phyloP scores from a whole-genome alignment of 2,113 vertebrate genomes.

The Fukomys damarensis region DNA sequence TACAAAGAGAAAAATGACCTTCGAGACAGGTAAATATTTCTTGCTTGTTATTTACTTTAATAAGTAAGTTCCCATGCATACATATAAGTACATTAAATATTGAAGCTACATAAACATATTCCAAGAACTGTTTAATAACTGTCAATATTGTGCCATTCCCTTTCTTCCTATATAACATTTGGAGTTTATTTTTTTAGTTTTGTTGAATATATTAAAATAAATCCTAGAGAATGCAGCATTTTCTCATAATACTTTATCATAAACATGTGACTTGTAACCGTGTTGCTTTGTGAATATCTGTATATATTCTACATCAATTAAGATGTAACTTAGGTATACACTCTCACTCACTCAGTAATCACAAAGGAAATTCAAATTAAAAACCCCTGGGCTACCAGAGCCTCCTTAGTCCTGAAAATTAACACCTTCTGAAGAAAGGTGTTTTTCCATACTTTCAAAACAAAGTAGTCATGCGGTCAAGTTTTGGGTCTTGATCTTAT shows the following conservation, averaged over 20 bases:
- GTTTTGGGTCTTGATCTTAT: neutral
- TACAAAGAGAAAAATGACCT: neutral
- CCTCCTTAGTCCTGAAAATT: neutral
- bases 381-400: neutral
- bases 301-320: neutral
- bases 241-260: neutral
- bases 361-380: neutral
- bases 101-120: neutral
- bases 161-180: neutral
- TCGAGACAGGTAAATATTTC: neutral
- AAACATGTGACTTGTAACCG: neutral
- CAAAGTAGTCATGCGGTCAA: neutral
- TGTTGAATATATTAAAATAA: neutral
- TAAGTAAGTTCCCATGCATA: neutral
- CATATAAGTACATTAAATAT: neutral
- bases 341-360: neutral
- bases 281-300: neutral
- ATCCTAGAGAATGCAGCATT: neutral
- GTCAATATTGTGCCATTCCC: neutral
- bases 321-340: neutral
- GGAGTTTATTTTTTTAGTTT: neutral
- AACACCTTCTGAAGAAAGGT: neutral
- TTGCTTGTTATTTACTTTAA: neutral
- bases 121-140: neutral
- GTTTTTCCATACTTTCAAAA: neutral